A percentile compares a stretch with the other conserved stretches of the same genome.
Conservation (phyloP, 2,888 invertebrate genomes). For the Cataglyphis albicans region DNA sequence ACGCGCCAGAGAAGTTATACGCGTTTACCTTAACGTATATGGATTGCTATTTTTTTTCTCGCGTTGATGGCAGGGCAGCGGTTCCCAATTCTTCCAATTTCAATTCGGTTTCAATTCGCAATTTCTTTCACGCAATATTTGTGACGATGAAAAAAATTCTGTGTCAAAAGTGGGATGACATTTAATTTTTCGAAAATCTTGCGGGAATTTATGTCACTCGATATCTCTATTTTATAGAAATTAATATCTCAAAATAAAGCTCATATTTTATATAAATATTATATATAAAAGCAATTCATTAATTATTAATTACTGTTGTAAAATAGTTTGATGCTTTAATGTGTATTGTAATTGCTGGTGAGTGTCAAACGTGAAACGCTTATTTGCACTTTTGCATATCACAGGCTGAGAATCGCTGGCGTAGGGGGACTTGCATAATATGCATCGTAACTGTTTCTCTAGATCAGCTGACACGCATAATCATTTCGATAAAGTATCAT, state of each 20-base stretch:
- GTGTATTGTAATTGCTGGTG: neutral
- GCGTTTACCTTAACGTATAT: constrained; percentile 23
- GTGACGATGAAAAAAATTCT: neutral
- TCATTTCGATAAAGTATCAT: constrained; percentile 55
- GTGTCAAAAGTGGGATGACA: neutral
- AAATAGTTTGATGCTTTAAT: neutral
- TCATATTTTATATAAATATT: neutral
- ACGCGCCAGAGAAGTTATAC: constrained; percentile 14
- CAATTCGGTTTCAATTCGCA: neutral
- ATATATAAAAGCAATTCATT: neutral
- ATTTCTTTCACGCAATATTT: neutral
- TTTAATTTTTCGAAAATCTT: neutral
- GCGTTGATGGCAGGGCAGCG: constrained; percentile 24
- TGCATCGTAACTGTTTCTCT: constrained; percentile 46
- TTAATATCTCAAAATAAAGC: neutral
- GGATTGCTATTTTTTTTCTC: constrained; percentile 19
- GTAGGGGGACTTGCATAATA: constrained; percentile 51
- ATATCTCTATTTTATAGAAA: neutral
- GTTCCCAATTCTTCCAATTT: constrained; percentile 9
- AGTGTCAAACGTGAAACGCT: neutral
- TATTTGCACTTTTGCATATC: neutral
- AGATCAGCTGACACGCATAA: constrained; percentile 51
- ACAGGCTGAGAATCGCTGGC: constrained; percentile 37
- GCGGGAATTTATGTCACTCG: neutral
- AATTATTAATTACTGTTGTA: neutral